These are phyloP conservation scores for Chaenodraco wilsoni DNA, from an alignment of 2,797 vertebrate genomes.

Conservation along the genomic window DNA sequence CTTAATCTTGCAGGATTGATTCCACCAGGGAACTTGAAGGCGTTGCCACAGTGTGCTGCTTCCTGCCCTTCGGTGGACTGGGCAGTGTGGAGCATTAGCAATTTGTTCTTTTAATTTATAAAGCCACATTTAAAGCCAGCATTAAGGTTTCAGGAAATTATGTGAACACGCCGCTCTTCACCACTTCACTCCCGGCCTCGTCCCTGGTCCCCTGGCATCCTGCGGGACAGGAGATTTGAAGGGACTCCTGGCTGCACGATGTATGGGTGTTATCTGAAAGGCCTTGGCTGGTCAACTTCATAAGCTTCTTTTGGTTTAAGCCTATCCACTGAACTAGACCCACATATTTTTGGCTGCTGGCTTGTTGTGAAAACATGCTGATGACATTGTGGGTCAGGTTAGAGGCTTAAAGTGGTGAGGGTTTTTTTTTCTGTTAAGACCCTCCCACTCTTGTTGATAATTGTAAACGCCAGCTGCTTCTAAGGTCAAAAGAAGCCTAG, in stretches of 20 bases:
- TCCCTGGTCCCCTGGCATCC: constrained; percentile 44
- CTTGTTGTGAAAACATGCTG: constrained; percentile 48
- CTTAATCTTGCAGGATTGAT: constrained; percentile 46
- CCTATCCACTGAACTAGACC: constrained; percentile 57
- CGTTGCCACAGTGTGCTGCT: constrained; percentile 19
- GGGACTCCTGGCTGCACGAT: constrained; percentile 59
- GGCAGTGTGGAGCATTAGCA: constrained; percentile 51
- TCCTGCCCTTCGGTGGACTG: constrained; percentile 51
- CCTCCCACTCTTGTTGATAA: constrained; percentile 9
- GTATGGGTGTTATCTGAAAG: constrained; percentile 73
- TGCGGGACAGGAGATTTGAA: constrained; percentile 60
- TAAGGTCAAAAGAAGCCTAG: neutral
- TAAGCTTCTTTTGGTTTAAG: constrained; percentile 71
- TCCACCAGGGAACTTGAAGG: constrained; percentile 50
- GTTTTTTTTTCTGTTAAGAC: constrained; percentile 4
- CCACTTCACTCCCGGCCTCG: constrained; percentile 53
- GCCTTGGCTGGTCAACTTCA: constrained; percentile 69
- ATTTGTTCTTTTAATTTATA: constrained; percentile 72
- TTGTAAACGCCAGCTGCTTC: constrained; percentile 27
- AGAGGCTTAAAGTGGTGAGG: constrained; percentile 20
- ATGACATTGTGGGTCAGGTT: constrained; percentile 56
- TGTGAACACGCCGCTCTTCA: constrained; percentile 45
- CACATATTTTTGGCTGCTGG: constrained; percentile 57
- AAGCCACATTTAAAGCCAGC: constrained; percentile 64
- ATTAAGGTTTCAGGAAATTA: constrained; percentile 74